Evolutionary conservation across 1,140 invertebrate genomes (phyloP).

Genomic region (Brachionus asplanchnoidis): DNA sequence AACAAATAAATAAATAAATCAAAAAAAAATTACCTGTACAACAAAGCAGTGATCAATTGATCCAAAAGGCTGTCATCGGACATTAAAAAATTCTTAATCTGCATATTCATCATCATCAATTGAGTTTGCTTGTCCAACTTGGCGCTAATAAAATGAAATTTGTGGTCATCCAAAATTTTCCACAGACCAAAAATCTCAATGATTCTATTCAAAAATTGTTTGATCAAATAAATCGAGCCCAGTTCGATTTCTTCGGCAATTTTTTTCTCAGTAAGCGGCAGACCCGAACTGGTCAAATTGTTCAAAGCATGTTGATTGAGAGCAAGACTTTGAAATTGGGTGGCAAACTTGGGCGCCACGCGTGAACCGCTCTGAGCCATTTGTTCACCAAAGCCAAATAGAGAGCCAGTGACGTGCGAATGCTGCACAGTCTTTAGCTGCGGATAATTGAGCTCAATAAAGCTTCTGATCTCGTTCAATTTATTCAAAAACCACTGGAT

Average conservation of each 20-base stretch:
- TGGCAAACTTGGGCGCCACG: not conserved
- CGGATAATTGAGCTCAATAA: constrained; percentile 36
- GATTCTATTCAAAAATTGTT: constrained; percentile 70
- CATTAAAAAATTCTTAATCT: constrained; percentile 74
- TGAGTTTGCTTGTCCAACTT: constrained; percentile 40
- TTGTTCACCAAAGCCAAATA: not conserved
- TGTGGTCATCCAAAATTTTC: constrained; percentile 85
- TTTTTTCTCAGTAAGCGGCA: constrained; percentile 40
- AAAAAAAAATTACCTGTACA: not conserved
- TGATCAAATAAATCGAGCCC: constrained; percentile 71
- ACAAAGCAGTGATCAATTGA: constrained; percentile 20
- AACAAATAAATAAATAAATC: no score
- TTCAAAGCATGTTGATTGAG: constrained; percentile 43
- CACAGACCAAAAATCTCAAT: constrained; percentile 87
- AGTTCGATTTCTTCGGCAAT: constrained; percentile 47
- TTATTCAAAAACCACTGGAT: constrained; percentile 31
- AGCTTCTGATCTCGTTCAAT: constrained; percentile 29
- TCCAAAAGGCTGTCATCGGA: constrained; percentile 61
- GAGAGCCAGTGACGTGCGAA: not conserved
- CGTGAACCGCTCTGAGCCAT: not conserved
- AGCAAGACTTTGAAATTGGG: constrained; percentile 41
- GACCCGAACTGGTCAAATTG: constrained; percentile 44
- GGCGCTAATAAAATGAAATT: constrained; percentile 72
- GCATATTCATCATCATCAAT: constrained; percentile 59
- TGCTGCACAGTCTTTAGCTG: constrained; percentile 11